A percentile compares a stretch with the other conserved stretches of the same genome.
phyloP scores from a whole-genome alignment of 2,888 invertebrate genomes.

The Spodoptera littoralis region DNA sequence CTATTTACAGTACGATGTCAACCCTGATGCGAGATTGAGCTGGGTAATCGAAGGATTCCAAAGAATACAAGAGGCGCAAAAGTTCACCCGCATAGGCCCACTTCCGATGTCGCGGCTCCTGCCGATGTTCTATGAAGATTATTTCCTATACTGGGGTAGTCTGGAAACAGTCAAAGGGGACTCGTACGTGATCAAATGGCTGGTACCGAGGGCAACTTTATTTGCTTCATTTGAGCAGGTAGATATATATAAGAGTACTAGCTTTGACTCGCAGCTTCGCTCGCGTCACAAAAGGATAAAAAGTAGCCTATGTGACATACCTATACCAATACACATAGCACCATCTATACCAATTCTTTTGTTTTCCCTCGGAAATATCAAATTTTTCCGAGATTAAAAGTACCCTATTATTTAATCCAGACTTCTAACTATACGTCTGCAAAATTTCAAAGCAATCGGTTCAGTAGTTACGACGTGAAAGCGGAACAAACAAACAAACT shows the following conservation, averaged over 20 bases:
- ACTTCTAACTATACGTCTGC: too few species aligned
- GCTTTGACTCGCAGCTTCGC: too few species aligned
- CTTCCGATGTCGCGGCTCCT: constrained; percentile 85
- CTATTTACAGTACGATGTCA: constrained; percentile 80
- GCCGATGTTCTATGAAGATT: constrained; percentile 89
- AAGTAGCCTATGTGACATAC: too few species aligned
- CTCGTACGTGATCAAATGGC: constrained; percentile 87
- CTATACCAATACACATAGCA: too few species aligned
- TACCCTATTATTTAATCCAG: too few species aligned
- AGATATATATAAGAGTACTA: constrained; percentile 8
- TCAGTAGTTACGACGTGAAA: too few species aligned
- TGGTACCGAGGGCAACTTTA: constrained; percentile 89
- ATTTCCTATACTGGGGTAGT: constrained; percentile 90
- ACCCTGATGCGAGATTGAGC: constrained; percentile 77
- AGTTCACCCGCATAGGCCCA: constrained; percentile 83
- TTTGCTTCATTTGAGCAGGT: constrained; percentile 90
- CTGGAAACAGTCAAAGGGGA: constrained; percentile 80
- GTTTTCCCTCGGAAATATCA: too few species aligned
- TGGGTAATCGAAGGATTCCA: constrained; percentile 83
- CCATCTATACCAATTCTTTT: too few species aligned
- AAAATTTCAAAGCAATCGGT: too few species aligned
- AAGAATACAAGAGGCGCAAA: constrained; percentile 84
- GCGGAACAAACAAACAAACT: too few species aligned
- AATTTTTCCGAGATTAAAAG: too few species aligned
- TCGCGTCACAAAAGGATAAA: too few species aligned